Evolutionary conservation across 2,888 invertebrate species (phyloP).

Genomic region (Euproctis similis): DNA sequence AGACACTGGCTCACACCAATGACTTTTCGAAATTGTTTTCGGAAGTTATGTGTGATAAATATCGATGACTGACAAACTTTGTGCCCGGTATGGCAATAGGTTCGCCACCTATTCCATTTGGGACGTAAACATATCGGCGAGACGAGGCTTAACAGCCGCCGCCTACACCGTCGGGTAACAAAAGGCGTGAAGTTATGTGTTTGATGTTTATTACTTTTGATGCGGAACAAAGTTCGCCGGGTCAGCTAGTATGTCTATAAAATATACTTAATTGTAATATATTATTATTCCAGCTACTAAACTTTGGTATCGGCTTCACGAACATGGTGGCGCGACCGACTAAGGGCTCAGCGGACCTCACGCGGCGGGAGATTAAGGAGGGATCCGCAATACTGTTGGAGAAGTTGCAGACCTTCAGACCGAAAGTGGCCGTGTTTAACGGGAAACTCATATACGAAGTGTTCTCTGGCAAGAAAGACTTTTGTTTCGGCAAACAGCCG

Average conservation of each 20-base stretch:
- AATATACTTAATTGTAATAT: background rate
- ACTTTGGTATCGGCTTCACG: conserved; percentile 97
- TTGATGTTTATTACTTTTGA: no score
- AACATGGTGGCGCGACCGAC: conserved; percentile 98
- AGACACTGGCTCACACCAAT: no score
- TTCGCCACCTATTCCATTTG: no score
- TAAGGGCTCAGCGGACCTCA: conserved; percentile 96
- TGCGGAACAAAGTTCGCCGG: no score
- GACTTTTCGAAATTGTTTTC: no score
- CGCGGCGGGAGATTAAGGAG: conserved; percentile 94
- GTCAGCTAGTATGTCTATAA: background rate
- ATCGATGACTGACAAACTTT: no score
- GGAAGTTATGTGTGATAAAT: no score
- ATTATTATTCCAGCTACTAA: conserved; percentile 76
- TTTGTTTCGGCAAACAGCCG: conserved; percentile 96
- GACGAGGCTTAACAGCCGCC: no score
- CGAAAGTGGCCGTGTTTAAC: conserved; percentile 98
- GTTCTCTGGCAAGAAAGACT: conserved; percentile 97
- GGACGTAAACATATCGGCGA: no score
- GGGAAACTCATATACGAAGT: conserved; percentile 99
- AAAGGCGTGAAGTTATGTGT: no score
- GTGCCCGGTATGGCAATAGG: no score
- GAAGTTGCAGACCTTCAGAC: conserved; percentile 92
- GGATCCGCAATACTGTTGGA: conserved; percentile 91
- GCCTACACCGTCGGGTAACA: no score